Base-by-base conservation (phyloP, 2,797 vertebrate genomes). In the Rhinophrynus dorsalis region DNA sequence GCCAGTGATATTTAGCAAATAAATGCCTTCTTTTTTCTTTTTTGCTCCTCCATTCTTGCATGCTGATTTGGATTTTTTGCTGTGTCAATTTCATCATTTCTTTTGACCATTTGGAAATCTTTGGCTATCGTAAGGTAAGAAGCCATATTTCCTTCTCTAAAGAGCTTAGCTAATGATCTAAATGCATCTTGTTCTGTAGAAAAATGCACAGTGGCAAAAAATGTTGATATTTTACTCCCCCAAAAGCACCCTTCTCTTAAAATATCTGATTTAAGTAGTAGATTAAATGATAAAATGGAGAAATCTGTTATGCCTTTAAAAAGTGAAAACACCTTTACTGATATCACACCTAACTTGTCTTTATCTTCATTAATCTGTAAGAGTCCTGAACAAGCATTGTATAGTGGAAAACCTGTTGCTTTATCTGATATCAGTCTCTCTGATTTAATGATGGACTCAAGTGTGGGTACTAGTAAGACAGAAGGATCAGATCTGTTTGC, bases 71-170 rank as follows among this genome's bases (percentile, higher is more conserved):
- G 64, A 80, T 77, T 75, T 72, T 83, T 84, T 2, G 13, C 40
- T 18, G 62, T 35, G 77, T 57, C 56, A n/a, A 57, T 77, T 78
- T 78, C 15, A 0, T 42, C 66, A 68, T 74, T 78, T 50, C 72
- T 42, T 2, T 63, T 77, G 77, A 75, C 59, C 74, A 76, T 85
- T 84, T 94, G 80, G 87, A 90, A 91, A 90, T 83, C 78, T 80
- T 88, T 94, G 97, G 97, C 97, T 94, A 86, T 93, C 78, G 97
- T 94, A 99, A 99, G 97, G 97, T 99, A 99, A 99, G 96, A 93
- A 95, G 95, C 93, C 94, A 88, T 91, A 89, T 83, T 91, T 86
- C 87, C 80, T 85, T 86, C 87, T 72, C 85, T 78, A 88, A 82
- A 88, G 81, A 71, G 78, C 74, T 86, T 83, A 83, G 64, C 82